Base-by-base conservation (phyloP, 2,888 invertebrate genomes). In the Rhogogaster chlorosoma region DNA sequence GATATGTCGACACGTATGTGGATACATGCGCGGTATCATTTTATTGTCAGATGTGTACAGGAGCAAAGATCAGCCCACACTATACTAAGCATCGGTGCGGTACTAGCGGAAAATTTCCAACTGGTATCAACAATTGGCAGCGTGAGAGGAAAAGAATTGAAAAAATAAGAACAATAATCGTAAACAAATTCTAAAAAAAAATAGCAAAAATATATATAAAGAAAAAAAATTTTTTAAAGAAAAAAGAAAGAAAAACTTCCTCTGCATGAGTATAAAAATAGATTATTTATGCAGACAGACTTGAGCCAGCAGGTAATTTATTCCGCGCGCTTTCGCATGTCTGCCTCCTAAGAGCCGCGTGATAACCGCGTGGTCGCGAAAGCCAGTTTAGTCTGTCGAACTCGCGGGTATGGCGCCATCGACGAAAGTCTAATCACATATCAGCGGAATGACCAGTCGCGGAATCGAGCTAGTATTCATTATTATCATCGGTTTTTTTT, bases 341-440 rank as follows among this genome's bases (percentile, higher is more conserved):
- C 53, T 26, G 15, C 15, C 75, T 29, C 29, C 18, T 53, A 22
- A 18, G 15, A n/a, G 71, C 53, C 77, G 26, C 49, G 77, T 71
- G 71, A 71, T 71, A 71, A 71, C 71, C 77, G 77, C 77, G 77
- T 77, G 32, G 26, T 32, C 67, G 67, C 32, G 53, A 77, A 53
- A 77, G 77, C 49, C 49, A 42, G n/a, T 49, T 29, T 49, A 26
- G 45, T 53, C 29, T 49, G 49, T 77, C 18, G 67, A 67, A 67
- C 32, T 49, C 49, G 49, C 9, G 29, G 15, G n/a, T 45, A 29
- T 77, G 77, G 77, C 77, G 77, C 77, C 77, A 53, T 77, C 77
- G 49, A 53, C 53, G 77, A 77, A 77, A 77, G 45, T 77, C 36
- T 49, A 77, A 77, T 49, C 26, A 32, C 36, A 7, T 53, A 7